Evolutionary conservation across 1,140 invertebrate genomes (phyloP).

Genomic region (Monochamus saltuarius): DNA sequence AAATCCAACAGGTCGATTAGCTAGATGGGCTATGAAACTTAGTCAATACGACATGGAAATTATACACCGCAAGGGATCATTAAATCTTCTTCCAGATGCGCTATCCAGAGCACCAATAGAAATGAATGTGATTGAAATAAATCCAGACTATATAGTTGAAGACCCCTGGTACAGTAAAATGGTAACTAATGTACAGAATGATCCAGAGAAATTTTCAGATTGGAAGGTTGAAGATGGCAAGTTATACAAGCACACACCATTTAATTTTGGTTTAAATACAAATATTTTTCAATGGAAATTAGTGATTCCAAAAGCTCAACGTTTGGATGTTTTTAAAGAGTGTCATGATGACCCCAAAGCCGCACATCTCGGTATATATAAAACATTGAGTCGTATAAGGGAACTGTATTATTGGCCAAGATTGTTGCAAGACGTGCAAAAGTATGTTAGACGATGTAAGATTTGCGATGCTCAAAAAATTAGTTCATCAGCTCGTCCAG

Average conservation of each 20-base stretch:
- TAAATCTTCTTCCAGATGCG: conserved; percentile 16
- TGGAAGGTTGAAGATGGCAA: conserved; percentile 17
- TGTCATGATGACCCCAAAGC: conserved; percentile 23
- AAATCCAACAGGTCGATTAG: conserved; percentile 34
- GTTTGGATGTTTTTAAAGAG: conserved; percentile 7
- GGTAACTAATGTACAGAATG: conserved; percentile 6
- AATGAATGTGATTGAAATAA: conserved; percentile 6
- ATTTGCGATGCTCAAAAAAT: conserved; percentile 23
- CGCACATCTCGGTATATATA: conserved; percentile 25
- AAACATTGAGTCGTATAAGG: conserved; percentile 22
- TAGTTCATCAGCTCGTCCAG: not conserved
- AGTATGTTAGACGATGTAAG: conserved; percentile 19
- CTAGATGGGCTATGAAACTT: conserved; percentile 16
- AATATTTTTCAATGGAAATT: conserved; percentile 27
- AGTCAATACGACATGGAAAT: conserved; percentile 8
- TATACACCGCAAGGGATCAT: not conserved
- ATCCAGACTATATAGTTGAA: not conserved
- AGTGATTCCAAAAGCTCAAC: conserved; percentile 20
- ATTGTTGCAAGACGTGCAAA: conserved; percentile 20
- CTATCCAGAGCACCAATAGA: not conserved
- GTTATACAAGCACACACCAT: conserved; percentile 18
- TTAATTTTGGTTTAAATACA: not conserved
- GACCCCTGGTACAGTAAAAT: too few relatives aligned
- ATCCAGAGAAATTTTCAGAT: conserved; percentile 8
- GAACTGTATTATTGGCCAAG: conserved; percentile 31